Evolutionary conservation across 2,888 invertebrate genomes (phyloP), one percentile per base, ranked within the genome.

Genomic region (Frankliniella intonsa): DNA sequence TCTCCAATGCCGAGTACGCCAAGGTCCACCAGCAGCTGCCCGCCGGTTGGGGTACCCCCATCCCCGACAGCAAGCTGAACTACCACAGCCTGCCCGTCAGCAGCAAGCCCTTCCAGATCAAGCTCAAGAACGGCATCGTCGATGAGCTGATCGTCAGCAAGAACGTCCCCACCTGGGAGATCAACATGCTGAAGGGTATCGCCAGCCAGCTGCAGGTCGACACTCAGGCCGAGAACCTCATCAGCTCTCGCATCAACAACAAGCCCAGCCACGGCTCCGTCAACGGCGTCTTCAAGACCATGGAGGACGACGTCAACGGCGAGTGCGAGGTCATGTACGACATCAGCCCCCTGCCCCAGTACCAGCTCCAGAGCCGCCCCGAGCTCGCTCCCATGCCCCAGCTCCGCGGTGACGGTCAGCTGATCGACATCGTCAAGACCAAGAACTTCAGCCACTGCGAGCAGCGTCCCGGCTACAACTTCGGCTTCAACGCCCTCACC

Each of bases 281-380:
- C 5, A 90, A 89, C 84, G 93, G 91, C 3, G 88, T 90, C 80
- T 94, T 90, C 88, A 91, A 90, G 84, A 91, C 91, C 83, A 92
- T 93, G 92, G 94, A 94, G 88, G 90, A 92, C 84, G 91, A 93
- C 55, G 91, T 94, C 50, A 91, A 92, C 81, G 94, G 94, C 81
- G 90, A 91, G 86, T 92, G 92, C 84, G 92, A 93, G 83, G 83
- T 84, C n/a, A 86, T 91, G 19, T 94, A 94, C 87, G 90, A 93
- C 81, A 90, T 94, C 80, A 89, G 90, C 11, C 91, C 91, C 3
- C 87, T 92, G 81, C 89, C 91, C 89, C 88, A 91, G 27, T 90
- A 90, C 86, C 88, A 90, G 87, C 87, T 91, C 80, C 88, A 91
- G 81, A 88, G 88, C 82, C 86, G 90, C 19, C 91, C 91, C 0